Evolutionary conservation across 1,140 invertebrate species (phyloP), one percentile per base, ranked within the genome.

Genomic region (Lucilia cuprina): DNA sequence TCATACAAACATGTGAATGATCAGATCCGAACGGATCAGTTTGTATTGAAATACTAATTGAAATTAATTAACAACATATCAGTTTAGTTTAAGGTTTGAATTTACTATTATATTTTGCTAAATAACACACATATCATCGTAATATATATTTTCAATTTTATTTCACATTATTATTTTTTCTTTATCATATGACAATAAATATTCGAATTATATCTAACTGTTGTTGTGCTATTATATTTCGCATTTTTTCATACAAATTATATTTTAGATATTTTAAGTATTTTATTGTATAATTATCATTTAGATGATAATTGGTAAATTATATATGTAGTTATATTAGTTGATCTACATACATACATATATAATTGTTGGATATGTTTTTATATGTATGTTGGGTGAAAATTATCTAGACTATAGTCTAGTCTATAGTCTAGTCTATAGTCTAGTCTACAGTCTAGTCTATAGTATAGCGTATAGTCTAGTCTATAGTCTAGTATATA

Each of bases 231-330:
- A 21, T 17, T 70, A 70, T 70, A 25, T 70, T 70, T 70, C n/a
- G 12, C 8, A 70, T 7, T 7, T 10, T 70, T 70, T 70, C 21
- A 25, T 70, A 21, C n/a, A 25, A 19, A 10, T 70, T 21, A 9
- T 70, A 70, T 70, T 70, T 3, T 55, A 55, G 13, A 55, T 55
- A 55, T 13, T 55, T 55, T 12, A 21, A 21, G 21, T 25, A 25
- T 70, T 70, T 70, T 70, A 70, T 70, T 70, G 65, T 21, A 9
- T 70, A 70, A 70, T 70, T 70, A 70, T 70, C 65, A 21, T 70
- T 7, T 70, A 19, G 9, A 70, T 70, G 65, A 19, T 70, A 70
- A 70, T 70, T 70, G 25, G 10, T 21, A 70, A 70, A 70, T 25
- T 70, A 70, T 41, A 5, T 41, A 41, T 41, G 41, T 41, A 41